Base-by-base conservation (phyloP, 2,113 vertebrate species). In the Xenotilapia caudafasciata region DNA sequence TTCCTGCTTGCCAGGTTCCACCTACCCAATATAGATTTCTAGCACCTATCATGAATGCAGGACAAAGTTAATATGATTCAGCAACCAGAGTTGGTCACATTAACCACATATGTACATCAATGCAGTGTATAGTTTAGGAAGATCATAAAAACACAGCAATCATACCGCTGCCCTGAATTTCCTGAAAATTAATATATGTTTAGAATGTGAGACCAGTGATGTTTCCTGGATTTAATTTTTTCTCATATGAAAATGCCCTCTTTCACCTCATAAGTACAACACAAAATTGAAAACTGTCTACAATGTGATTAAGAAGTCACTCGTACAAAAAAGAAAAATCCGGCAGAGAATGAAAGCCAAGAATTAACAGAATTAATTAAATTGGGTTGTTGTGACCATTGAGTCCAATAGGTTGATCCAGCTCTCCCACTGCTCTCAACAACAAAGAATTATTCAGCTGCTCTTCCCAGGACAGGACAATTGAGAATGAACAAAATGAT, bases 301-400 rank as follows among this genome's bases (percentile, higher is more conserved):
- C 45, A 21, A 6, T 68, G 60, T 79, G 60, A 86, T 84, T 90
- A 79, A 90, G 13, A 83, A 86, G 47, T 86, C 79, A 70, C 33
- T 40, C 1, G 26, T 10, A 77, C 70, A 55, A 75, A 83, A 40
- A 49, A 21, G n/a, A 55, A 62, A 89, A 85, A 21, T 31, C 19
- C 4, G n/a, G 60, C 14, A 79, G 28, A 79, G 86, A 19, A 70
- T 55, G 53, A 81, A 85, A 83, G 26, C 5, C 11, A n/a, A 79
- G 62, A 42, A 88, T 85, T 88, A 88, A 77, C 62, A 58, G 56
- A 92, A 88, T 92, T 70, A 86, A 90, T 89, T 80, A 87, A 86
- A 89, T 82, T 89, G 89, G 47, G 88, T 88, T 92, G 31, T 82
- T 86, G 79, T 79, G 47, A 51, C 23, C 82, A 77, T 38, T 75